These are phyloP conservation scores for Cancer borealis DNA, from an alignment of 2,888 invertebrate genomes.

Conservation along the genomic window DNA sequence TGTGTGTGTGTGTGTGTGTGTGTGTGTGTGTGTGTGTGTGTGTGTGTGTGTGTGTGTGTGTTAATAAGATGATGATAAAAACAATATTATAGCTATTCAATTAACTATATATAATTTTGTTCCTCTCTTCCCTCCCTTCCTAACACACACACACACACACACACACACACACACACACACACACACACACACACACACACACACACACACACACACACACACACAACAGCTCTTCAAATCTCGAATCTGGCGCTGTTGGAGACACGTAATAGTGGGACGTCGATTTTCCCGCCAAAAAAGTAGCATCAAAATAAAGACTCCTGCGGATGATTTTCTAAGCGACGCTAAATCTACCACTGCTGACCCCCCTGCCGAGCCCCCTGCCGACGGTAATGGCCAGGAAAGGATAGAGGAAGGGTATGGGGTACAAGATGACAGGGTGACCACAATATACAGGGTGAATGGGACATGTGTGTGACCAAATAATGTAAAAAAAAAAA, in stretches of 20 bases:
- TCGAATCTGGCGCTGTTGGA: conserved; percentile 28
- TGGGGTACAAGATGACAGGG: too few species aligned
- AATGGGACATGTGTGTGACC: too few species aligned
- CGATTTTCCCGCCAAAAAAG: conserved; percentile 6
- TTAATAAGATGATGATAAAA: not conserved
- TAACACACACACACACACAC: not conserved
- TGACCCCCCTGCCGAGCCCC: not conserved
- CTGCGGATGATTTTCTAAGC: not conserved
- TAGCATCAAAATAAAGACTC: not conserved
- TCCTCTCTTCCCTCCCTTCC: not conserved
- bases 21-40: not conserved
- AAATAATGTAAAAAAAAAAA: too few species aligned
- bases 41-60: not conserved
- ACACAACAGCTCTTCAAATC: conserved; percentile 50
- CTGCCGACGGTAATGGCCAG: not conserved
- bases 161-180: not conserved
- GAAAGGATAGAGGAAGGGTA: too few species aligned
- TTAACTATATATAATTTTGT: too few species aligned
- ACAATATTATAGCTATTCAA: not conserved
- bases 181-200: not conserved
- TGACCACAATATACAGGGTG: too few species aligned
- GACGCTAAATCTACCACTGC: not conserved
- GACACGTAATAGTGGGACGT: conserved; percentile 42
- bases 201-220: not conserved
- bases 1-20: not conserved